Evolutionary conservation across 1,140 invertebrate genomes (phyloP), one percentile per base, ranked within the genome.

Genomic region (Drosophila nigromelanica): DNA sequence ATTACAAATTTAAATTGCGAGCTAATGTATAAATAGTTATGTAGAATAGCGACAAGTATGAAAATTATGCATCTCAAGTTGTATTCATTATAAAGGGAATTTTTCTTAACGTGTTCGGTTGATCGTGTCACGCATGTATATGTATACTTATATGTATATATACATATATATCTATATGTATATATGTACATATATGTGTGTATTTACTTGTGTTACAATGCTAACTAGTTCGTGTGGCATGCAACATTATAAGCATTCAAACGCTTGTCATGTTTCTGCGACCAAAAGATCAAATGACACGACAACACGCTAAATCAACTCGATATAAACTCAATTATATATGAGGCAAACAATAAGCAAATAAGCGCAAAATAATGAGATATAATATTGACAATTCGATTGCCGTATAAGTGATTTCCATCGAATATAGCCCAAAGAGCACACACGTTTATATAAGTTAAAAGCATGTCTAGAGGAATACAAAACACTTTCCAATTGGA

Each of bases 201-300:
- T 50, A 39, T 35, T 11, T 47, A 24, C 11, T 27, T 35, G 24
- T 58, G 33, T 39, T 10, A 12, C 15, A 1, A 2, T 51, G 37
- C n/a, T 5, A 21, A 7, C 21, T 7, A 6, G 45, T 54, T 40
- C 71, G 66, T 69, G 66, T 73, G 50, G 42, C 62, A 69, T 73
- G 71, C 64, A 73, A 67, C 50, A 69, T 56, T 59, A 10, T 21
- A 42, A 48, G 40, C 30, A 55, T 69, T 60, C 50, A 54, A 69
- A 55, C 37, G 50, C 56, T 55, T 73, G 71, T 73, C 70, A 68
- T 68, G 70, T 42, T 60, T 39, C 48, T 61, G 58, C 37, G 45
- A 50, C 40, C 52, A 73, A 73, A 60, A 73, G 70, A 73, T 73
- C 70, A 55, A 68, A 61, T 60, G 64, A 61, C 70, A 73, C 37